Conservation (phyloP, 2,888 invertebrate species). For the Erpobdella octoculata region DNA sequence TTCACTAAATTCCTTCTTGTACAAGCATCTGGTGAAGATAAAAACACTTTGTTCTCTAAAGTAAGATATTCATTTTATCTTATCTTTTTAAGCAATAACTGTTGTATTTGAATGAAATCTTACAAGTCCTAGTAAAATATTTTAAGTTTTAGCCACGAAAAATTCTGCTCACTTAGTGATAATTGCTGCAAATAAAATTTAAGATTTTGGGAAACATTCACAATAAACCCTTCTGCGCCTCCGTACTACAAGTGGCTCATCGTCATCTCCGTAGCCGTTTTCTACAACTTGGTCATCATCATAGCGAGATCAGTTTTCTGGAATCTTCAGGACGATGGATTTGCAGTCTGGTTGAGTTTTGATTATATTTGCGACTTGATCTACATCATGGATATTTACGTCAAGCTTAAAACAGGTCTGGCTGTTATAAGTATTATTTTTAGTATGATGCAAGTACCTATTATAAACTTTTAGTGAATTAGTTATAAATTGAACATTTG, state of each 20-base stretch:
- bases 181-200: no score
- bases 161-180: no score
- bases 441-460: no score
- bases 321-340: constrained; percentile 63
- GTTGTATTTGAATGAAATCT: no score
- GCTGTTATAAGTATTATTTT: background rate
- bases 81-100: no score
- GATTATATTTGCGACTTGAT: constrained; percentile 81
- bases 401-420: constrained; percentile 81
- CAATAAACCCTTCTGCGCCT: constrained; percentile 69
- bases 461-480: no score
- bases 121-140: no score
- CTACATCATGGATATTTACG: constrained; percentile 74
- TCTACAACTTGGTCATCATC: constrained; percentile 85
- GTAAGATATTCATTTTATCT: no score
- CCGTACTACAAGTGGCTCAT: constrained; percentile 83
- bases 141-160: no score
- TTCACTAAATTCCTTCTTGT: background rate
- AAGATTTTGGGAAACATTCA: constrained; percentile 46
- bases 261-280: constrained; percentile 74
- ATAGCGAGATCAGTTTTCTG: constrained; percentile 83
- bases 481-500: background rate
- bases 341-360: constrained; percentile 70
- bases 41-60: background rate
- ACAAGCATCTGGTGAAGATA: background rate